phyloP scores from a whole-genome alignment of 2,888 invertebrate species.

The Drosophila peninsularis region DNA sequence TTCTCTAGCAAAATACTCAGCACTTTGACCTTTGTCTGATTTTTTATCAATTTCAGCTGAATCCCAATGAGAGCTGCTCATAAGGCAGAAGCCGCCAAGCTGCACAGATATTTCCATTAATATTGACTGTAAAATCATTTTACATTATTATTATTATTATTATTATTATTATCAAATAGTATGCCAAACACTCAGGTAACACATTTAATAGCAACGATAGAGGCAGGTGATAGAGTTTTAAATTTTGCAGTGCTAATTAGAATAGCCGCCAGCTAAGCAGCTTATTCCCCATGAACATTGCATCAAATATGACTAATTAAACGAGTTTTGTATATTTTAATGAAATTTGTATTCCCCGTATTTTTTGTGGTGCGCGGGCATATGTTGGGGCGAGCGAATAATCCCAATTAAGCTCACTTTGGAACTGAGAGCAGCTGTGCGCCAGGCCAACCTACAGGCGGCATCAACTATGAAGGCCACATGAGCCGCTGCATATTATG shows the following conservation, averaged over 20 bases:
- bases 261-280: constrained; percentile 36
- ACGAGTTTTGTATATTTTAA: constrained; percentile 1
- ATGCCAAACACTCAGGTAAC: neutral
- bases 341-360: constrained; percentile 9
- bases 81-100: neutral
- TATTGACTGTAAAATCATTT: neutral
- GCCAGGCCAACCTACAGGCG: constrained; percentile 1
- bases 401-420: constrained; percentile 67
- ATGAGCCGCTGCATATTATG: constrained; percentile 1
- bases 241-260: constrained; percentile 11
- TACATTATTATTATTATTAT: too few species aligned
- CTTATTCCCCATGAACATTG: constrained; percentile 29
- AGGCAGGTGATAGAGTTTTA: neutral
- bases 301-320: constrained; percentile 9
- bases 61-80: too few species aligned
- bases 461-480: neutral
- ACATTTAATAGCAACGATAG: too few species aligned
- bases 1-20: too few species aligned
- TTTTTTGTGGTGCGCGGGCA: constrained; percentile 44
- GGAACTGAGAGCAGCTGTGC: constrained; percentile 57
- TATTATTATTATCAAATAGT: too few species aligned
- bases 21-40: too few species aligned
- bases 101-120: neutral
- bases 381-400: constrained; percentile 57
- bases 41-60: too few species aligned